phyloP scores from a whole-genome alignment of 1,140 invertebrate genomes.

The Hylaeus anthracinus region DNA sequence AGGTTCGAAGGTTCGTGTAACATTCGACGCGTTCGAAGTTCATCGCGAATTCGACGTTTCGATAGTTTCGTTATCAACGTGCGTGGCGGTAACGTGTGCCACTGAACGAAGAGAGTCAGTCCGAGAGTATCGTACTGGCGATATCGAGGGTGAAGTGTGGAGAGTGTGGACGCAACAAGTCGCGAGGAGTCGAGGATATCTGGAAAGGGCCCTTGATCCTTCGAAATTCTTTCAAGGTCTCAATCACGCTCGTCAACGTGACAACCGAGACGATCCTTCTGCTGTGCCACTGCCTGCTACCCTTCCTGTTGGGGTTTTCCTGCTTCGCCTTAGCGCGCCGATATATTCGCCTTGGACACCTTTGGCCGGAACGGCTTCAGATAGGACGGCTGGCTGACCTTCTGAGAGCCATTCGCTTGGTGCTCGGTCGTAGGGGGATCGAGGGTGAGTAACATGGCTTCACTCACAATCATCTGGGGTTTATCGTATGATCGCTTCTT shows the following conservation, averaged over 20 bases:
- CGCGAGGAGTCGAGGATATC: not conserved
- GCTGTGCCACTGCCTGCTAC: not conserved
- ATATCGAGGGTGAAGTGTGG: not conserved
- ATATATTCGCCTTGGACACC: conserved; percentile 9
- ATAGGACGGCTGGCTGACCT: conserved; percentile 19
- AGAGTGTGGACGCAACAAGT: not conserved
- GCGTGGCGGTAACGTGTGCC: too few relatives aligned
- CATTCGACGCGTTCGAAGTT: conserved; percentile 3
- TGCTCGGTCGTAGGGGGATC: conserved; percentile 4
- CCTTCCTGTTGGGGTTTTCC: conserved; percentile 18
- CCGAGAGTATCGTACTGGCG: not conserved
- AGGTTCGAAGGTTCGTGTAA: not conserved
- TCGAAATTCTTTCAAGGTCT: conserved; percentile 30
- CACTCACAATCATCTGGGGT: not conserved
- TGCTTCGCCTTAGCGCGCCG: conserved; percentile 4
- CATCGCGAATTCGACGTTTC: not conserved
- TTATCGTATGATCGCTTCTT: not conserved
- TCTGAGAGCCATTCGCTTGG: not conserved
- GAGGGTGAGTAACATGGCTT: conserved; percentile 43
- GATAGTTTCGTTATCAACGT: not conserved
- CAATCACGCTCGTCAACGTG: conserved; percentile 12
- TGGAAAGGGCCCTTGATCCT: not conserved
- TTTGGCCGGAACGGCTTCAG: conserved; percentile 6
- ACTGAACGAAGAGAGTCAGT: too few relatives aligned
- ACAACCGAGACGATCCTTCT: not conserved